A percentile compares a stretch with the other conserved stretches of the same genome.
Conservation (phyloP, 1,140 invertebrate species). For the Acromyrmex heyeri region DNA sequence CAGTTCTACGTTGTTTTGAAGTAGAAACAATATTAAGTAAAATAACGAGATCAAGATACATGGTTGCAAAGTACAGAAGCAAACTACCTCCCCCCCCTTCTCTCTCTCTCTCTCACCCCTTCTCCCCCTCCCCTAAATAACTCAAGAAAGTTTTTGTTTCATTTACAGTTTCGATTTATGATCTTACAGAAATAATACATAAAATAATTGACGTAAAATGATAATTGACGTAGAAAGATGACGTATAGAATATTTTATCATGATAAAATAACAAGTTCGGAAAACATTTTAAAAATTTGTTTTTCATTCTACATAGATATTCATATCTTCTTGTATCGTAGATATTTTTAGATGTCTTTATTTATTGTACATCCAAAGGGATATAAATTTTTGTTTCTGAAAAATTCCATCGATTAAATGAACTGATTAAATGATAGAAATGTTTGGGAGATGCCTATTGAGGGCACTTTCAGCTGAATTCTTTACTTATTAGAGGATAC, state of each 20-base stretch:
- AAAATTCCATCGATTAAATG: neutral
- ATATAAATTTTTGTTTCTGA: neutral
- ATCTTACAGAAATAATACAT: neutral
- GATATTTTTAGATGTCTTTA: neutral
- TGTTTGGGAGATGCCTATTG: neutral
- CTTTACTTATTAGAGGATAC: neutral
- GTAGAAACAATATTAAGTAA: conserved; percentile 41
- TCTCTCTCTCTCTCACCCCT: too few species aligned
- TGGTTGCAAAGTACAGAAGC: conserved; percentile 2
- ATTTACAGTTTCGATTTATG: neutral
- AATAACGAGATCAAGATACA: conserved; percentile 29
- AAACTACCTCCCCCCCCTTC: neutral
- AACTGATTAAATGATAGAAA: neutral
- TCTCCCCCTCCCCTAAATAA: neutral
- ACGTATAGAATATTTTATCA: neutral
- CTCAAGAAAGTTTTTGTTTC: neutral
- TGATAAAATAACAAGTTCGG: neutral
- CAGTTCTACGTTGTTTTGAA: conserved; percentile 37
- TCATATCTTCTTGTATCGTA: neutral
- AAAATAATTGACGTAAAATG: neutral
- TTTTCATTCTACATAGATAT: neutral
- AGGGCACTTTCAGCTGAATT: neutral
- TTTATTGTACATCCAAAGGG: neutral
- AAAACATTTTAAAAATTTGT: neutral
- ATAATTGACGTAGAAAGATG: too few species aligned